Conservation (phyloP, 64 coral and sea anemone species). For the Stichodactyla mertensii region DNA sequence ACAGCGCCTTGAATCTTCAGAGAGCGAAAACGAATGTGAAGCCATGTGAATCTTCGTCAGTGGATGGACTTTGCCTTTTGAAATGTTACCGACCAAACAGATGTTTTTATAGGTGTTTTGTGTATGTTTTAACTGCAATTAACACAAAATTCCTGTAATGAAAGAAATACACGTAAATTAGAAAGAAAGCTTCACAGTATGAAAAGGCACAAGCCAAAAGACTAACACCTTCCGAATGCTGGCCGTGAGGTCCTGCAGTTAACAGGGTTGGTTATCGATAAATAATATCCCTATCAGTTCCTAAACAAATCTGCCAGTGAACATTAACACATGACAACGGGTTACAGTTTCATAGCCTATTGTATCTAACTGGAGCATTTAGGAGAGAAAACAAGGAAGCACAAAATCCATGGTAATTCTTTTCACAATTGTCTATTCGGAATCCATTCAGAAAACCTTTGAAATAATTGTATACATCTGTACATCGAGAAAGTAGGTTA, state of each 20-base stretch:
- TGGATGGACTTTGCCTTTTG: neutral
- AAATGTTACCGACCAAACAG: neutral
- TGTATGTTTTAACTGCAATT: neutral
- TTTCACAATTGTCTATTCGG: no score
- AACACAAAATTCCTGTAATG: neutral
- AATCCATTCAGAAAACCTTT: no score
- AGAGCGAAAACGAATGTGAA: neutral
- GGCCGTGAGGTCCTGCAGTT: neutral
- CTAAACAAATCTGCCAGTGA: neutral
- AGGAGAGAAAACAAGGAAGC: no score
- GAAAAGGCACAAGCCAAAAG: neutral
- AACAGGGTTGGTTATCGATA: neutral
- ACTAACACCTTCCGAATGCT: neutral
- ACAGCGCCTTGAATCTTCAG: neutral
- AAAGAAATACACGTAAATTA: neutral
- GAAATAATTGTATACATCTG: no score
- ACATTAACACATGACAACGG: neutral
- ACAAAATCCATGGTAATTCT: no score
- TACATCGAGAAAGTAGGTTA: no score
- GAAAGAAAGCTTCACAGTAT: neutral
- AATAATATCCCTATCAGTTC: neutral
- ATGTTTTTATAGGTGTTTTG: neutral
- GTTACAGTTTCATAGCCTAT: neutral
- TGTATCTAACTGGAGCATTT: neutral
- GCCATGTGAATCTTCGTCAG: neutral